Evolutionary conservation across 1,140 invertebrate species (phyloP).

Genomic region (Drosophila ironensis): DNA sequence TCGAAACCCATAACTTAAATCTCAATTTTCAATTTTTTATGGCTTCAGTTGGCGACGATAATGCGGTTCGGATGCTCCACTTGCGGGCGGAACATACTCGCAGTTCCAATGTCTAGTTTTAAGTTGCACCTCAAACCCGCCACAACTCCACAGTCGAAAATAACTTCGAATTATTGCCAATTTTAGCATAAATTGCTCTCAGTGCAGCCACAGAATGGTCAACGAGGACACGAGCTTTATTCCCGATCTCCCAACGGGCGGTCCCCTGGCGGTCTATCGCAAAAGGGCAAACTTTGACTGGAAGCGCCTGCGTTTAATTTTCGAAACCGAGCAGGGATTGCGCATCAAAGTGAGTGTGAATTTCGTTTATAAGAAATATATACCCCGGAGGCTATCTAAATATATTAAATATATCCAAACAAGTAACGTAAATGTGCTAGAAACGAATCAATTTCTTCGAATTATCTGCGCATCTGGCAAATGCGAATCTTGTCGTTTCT

Average conservation of each 20-base stretch:
- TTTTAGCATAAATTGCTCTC: background rate
- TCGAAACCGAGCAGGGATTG: conserved; percentile 88
- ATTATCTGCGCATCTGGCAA: too few relatives aligned
- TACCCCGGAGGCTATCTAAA: too few relatives aligned
- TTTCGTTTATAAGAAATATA: too few relatives aligned
- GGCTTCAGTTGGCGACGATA: conserved; percentile 26
- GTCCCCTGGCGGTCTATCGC: conserved; percentile 89
- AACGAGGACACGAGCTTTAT: conserved; percentile 82
- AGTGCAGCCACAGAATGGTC: conserved; percentile 39
- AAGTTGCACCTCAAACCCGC: too few relatives aligned
- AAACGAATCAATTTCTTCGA: too few relatives aligned
- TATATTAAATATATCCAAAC: too few relatives aligned
- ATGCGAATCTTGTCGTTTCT: too few relatives aligned
- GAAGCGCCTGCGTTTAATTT: conserved; percentile 88
- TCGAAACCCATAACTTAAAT: background rate
- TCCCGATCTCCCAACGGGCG: conserved; percentile 84
- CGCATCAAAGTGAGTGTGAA: conserved; percentile 86
- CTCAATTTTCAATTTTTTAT: conserved; percentile 10
- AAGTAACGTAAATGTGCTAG: too few relatives aligned
- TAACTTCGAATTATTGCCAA: too few relatives aligned
- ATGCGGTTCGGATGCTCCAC: conserved; percentile 26
- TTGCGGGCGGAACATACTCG: too few relatives aligned
- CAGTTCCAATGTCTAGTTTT: too few relatives aligned
- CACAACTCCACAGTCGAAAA: conserved; percentile 6
- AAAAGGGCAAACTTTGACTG: conserved; percentile 89